phyloP scores from a whole-genome alignment of 2,797 vertebrate genomes.

The Myiotriccus ornatus region DNA sequence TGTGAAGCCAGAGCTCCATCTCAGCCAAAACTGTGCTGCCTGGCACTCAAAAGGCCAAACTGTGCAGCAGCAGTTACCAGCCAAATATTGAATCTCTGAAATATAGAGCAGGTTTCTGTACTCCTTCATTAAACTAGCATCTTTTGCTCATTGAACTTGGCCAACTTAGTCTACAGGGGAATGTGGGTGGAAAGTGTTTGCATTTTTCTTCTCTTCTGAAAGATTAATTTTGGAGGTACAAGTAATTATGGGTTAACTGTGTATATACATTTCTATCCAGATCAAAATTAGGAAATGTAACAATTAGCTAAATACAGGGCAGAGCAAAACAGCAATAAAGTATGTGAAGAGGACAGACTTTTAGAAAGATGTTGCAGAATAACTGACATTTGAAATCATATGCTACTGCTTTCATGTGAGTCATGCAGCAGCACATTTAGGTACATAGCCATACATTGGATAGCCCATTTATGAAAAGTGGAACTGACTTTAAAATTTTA shows the following conservation, averaged over 20 bases:
- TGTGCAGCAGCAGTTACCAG: not conserved
- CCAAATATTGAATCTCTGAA: not conserved
- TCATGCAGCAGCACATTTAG: not conserved
- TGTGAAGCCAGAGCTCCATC: not conserved
- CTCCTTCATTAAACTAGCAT: not conserved
- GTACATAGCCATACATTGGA: accelerated
- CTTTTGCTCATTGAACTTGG: not conserved
- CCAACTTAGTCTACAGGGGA: not conserved
- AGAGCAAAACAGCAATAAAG: not conserved
- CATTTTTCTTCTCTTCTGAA: not conserved
- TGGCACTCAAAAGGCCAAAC: not conserved
- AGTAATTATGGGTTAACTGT: not conserved
- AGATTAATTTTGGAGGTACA: not conserved
- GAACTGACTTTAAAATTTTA: not conserved
- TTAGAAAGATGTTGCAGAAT: not conserved
- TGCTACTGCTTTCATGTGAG: not conserved
- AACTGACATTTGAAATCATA: not conserved
- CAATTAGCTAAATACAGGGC: not conserved
- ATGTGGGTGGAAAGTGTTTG: not conserved
- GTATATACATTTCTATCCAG: not conserved
- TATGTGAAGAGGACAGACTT: not conserved
- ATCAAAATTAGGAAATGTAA: not conserved
- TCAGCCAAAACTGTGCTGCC: not conserved
- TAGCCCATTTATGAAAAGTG: not conserved
- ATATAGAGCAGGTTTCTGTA: not conserved